Conservation (phyloP, 2,797 vertebrate species). For the Catostomus latipinnis region DNA sequence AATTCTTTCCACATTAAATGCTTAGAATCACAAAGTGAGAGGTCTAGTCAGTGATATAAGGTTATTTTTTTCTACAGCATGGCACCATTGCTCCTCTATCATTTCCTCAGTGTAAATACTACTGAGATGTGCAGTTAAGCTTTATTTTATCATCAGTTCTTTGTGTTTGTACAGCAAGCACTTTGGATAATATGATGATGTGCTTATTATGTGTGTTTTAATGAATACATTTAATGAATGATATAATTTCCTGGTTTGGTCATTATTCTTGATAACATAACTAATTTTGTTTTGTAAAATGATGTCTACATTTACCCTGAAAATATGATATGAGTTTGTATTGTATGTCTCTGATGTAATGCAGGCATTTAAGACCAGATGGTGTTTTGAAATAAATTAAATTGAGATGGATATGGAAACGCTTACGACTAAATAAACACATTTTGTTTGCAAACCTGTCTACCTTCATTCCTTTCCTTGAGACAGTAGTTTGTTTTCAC, state of each 20-base stretch:
- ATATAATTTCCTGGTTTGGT: slow-evolving; percentile 71
- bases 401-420: neutral
- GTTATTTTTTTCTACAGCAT: neutral
- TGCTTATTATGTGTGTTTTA: slow-evolving; percentile 62
- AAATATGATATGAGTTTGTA: neutral
- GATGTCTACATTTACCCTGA: slow-evolving; percentile 49
- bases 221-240: slow-evolving; percentile 67
- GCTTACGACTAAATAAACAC: neutral
- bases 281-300: slow-evolving; percentile 62
- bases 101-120: slow-evolving; percentile 78
- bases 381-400: neutral
- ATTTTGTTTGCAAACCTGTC: neutral
- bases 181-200: slow-evolving; percentile 53
- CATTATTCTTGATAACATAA: slow-evolving; percentile 57
- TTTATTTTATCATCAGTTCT: slow-evolving; percentile 60
- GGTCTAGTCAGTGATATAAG: neutral
- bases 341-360: neutral
- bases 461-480: too few relatives aligned
- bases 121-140: slow-evolving; percentile 77
- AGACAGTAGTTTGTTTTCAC: too few relatives aligned
- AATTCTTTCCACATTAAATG: neutral
- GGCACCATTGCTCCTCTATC: slow-evolving; percentile 18
- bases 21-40: neutral
- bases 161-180: slow-evolving; percentile 68
- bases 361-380: neutral